Conservation (phyloP, 2,888 invertebrate species). For the Chrysolina haemoptera region DNA sequence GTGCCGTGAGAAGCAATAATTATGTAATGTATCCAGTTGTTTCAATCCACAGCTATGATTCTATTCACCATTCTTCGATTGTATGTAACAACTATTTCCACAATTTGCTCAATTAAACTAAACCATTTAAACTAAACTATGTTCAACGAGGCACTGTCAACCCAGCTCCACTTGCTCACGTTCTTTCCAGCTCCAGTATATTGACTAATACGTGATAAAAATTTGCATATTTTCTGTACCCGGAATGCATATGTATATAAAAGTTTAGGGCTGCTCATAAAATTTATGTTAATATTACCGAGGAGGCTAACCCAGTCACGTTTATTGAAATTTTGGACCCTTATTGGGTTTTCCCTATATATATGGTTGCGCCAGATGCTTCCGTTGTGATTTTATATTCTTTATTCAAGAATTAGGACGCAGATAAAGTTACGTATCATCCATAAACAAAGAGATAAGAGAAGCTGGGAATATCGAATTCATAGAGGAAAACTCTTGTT, state of each 20-base stretch:
- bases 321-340: slow-evolving; percentile 45
- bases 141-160: neutral
- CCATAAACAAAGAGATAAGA: slow-evolving; percentile 17
- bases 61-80: too few species aligned
- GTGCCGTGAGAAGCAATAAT: too few species aligned
- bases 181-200: slow-evolving; percentile 6
- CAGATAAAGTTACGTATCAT: slow-evolving; percentile 19
- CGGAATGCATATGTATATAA: slow-evolving; percentile 43
- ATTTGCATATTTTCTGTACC: slow-evolving; percentile 43
- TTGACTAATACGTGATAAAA: slow-evolving; percentile 43
- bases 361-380: slow-evolving; percentile 37
- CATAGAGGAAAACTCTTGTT: slow-evolving; percentile 13
- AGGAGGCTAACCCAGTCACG: slow-evolving; percentile 39
- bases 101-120: neutral
- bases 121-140: too few species aligned
- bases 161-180: neutral
- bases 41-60: too few species aligned
- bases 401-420: slow-evolving; percentile 18
- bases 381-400: slow-evolving; percentile 36
- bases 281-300: slow-evolving; percentile 45
- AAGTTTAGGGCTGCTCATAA: slow-evolving; percentile 38
- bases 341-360: slow-evolving; percentile 42
- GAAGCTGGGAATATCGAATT: slow-evolving; percentile 7
- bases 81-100: too few species aligned
- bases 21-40: too few species aligned